Evolutionary conservation across 2,113 vertebrate genomes (phyloP).

Genomic region (Cervus canadensis): DNA sequence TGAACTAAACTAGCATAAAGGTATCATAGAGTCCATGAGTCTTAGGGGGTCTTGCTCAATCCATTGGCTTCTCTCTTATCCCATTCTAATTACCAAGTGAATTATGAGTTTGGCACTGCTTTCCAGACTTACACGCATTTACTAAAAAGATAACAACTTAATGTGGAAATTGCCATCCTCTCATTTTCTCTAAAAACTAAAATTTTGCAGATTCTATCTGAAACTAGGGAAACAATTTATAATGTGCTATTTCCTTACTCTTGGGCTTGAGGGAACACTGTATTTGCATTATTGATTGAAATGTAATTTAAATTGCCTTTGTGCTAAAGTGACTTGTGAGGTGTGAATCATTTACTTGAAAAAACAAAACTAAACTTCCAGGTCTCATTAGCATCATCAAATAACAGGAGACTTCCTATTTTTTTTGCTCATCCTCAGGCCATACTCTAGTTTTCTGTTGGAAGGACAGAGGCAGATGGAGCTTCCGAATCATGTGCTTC

Average conservation of each 20-base stretch:
- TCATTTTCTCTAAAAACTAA: slow-evolving; percentile 31
- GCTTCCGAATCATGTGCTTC: not conserved
- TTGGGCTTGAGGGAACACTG: not conserved
- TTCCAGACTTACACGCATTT: not conserved
- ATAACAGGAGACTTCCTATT: not conserved
- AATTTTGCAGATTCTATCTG: not conserved
- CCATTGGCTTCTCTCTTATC: not conserved
- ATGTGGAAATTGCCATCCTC: not conserved
- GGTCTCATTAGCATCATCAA: not conserved
- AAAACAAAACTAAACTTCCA: not conserved
- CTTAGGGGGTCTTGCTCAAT: not conserved
- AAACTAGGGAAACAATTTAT: slow-evolving; percentile 5
- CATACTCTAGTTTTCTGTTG: not conserved
- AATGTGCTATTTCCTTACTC: not conserved
- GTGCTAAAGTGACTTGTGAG: not conserved
- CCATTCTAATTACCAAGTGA: not conserved
- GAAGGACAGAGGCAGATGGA: not conserved
- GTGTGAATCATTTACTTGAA: not conserved
- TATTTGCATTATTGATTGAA: slow-evolving; percentile 53
- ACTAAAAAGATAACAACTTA: not conserved
- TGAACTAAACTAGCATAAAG: not conserved
- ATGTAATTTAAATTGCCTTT: slow-evolving; percentile 29
- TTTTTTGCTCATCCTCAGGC: not conserved
- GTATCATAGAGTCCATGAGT: not conserved
- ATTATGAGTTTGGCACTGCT: not conserved